These are phyloP conservation scores for Echinops telfairi DNA, from an alignment of 2,113 vertebrate species.

Conservation along the genomic window DNA sequence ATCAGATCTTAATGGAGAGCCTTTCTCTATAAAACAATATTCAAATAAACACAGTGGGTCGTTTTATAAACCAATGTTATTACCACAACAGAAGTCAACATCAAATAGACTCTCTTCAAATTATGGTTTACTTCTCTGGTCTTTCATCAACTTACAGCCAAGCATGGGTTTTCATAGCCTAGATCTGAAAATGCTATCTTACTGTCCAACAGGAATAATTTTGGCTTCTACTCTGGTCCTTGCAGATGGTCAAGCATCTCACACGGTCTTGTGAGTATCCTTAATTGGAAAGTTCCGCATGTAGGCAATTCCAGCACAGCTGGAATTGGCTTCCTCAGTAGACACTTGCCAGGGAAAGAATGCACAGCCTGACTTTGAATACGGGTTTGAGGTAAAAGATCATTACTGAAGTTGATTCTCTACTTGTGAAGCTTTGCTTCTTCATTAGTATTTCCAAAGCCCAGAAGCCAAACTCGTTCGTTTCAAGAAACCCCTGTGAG, in stretches of 20 bases:
- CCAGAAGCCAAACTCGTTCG: neutral
- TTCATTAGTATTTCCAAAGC: constrained; percentile 23
- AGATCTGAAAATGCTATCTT: constrained; percentile 22
- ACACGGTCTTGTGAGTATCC: constrained; percentile 17
- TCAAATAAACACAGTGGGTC: constrained; percentile 41
- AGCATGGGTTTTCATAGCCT: constrained; percentile 5
- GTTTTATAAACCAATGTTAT: constrained; percentile 16
- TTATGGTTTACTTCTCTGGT: constrained; percentile 34
- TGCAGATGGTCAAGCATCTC: constrained; percentile 26
- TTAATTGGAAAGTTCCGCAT: constrained; percentile 31
- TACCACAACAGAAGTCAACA: constrained; percentile 59
- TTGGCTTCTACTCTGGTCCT: constrained; percentile 49
- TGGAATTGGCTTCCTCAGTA: neutral
- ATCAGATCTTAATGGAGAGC: constrained; percentile 43
- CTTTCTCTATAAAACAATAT: constrained; percentile 54
- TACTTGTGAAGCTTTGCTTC: constrained; percentile 22
- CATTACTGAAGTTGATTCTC: constrained; percentile 8
- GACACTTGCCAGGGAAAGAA: neutral
- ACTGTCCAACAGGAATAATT: neutral
- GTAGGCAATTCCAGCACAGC: neutral
- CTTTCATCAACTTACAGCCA: constrained; percentile 63
- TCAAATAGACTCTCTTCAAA: constrained; percentile 54
- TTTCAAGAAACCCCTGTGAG: constrained; percentile 31
- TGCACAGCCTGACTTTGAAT: constrained; percentile 7
- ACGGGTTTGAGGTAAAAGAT: constrained; percentile 20